Conservation (phyloP, 2,113 vertebrate genomes). For the Brevimyrus niger region DNA sequence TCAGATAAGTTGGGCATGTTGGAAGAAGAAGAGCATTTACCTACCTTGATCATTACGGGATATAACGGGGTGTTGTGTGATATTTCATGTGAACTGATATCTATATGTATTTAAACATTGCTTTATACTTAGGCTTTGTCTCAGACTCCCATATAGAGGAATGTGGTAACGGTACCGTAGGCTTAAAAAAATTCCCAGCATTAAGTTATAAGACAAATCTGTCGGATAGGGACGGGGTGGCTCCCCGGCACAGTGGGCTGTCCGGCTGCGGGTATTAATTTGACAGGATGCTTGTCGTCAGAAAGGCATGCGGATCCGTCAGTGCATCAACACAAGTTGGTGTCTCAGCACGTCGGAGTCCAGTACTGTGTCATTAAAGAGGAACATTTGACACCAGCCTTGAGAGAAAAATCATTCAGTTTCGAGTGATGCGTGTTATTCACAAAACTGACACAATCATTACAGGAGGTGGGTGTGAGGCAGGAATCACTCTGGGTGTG, state of each 20-base stretch:
- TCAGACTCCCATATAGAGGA: background rate
- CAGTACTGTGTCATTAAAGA: background rate
- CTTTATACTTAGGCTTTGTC: background rate
- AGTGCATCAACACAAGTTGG: background rate
- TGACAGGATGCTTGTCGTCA: background rate
- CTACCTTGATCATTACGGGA: background rate
- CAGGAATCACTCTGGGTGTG: background rate
- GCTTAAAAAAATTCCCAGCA: background rate
- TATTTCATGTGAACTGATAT: background rate
- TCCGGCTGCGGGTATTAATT: background rate
- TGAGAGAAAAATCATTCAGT: background rate
- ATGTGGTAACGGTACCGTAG: background rate
- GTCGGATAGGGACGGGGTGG: background rate
- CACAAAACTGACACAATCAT: background rate
- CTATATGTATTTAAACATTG: background rate
- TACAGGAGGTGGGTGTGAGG: background rate
- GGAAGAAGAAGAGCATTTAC: background rate
- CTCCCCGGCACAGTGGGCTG: background rate
- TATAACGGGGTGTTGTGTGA: background rate
- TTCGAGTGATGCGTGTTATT: background rate
- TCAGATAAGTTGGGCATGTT: background rate
- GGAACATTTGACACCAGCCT: background rate
- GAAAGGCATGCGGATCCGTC: background rate
- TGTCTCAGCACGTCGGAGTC: background rate
- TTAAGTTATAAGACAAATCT: background rate